These are phyloP conservation scores for Mirounga angustirostris DNA, from an alignment of 2,113 vertebrate genomes.

Conservation along the genomic window DNA sequence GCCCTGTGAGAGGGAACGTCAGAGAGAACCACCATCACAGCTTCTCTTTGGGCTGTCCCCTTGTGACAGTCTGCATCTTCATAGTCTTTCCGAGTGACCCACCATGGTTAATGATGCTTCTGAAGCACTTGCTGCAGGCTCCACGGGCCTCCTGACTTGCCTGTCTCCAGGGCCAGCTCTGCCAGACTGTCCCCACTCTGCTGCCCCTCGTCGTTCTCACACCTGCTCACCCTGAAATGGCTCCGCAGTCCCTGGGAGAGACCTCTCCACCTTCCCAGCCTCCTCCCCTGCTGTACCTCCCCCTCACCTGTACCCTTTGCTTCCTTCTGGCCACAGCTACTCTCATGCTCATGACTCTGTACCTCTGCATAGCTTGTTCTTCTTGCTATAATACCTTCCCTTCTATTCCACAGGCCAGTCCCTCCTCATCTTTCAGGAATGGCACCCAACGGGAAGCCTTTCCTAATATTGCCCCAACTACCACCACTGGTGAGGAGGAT, in stretches of 20 bases:
- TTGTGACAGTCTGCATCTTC: conserved; percentile 13
- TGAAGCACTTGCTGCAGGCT: background rate
- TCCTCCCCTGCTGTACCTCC: background rate
- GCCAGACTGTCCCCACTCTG: background rate
- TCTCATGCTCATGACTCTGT: background rate
- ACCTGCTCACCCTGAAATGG: background rate
- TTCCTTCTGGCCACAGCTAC: background rate
- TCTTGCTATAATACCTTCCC: background rate
- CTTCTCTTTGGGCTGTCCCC: background rate
- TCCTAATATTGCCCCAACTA: background rate
- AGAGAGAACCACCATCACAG: background rate
- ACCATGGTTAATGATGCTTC: background rate
- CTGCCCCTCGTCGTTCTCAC: background rate
- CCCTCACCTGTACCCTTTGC: background rate
- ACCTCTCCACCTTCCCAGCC: background rate
- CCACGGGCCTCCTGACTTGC: background rate
- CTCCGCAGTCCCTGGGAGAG: background rate
- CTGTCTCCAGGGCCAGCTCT: background rate
- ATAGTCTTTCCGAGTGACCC: background rate
- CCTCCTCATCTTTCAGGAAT: conserved; percentile 47
- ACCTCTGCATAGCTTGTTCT: background rate
- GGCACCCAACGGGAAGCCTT: background rate
- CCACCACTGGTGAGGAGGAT: background rate
- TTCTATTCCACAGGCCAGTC: background rate
- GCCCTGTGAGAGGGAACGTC: background rate